phyloP scores from a whole-genome alignment of 2,888 invertebrate species.

The Amblyjoppa proteus region DNA sequence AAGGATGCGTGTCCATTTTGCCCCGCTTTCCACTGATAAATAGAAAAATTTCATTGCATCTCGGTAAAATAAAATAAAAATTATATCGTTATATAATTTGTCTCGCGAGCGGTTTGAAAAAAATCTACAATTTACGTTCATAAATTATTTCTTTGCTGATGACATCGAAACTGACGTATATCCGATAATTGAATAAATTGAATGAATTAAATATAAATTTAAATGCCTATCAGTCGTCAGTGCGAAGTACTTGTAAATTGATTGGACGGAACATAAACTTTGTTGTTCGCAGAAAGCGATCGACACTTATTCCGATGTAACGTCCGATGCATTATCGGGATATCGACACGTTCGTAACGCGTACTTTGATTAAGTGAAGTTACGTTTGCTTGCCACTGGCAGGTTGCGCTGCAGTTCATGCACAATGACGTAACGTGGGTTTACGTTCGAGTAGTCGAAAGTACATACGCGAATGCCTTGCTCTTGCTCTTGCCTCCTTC shows the following conservation, averaged over 20 bases:
- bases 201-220: not conserved
- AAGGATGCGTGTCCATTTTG: too few species aligned
- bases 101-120: not conserved
- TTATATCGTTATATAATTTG: not conserved
- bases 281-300: not conserved
- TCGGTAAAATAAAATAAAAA: not conserved
- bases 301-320: not conserved
- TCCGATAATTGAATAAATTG: not conserved
- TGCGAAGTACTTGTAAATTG: not conserved
- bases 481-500: slow-evolving; percentile 32
- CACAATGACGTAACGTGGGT: slow-evolving; percentile 52
- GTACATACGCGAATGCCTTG: slow-evolving; percentile 53
- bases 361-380: not conserved
- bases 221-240: not conserved
- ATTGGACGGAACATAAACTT: not conserved
- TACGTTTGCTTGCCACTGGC: slow-evolving; percentile 24
- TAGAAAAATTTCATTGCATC: not conserved
- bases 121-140: not conserved
- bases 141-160: too few species aligned
- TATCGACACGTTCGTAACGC: slow-evolving; percentile 9
- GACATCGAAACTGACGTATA: not conserved
- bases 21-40: not conserved
- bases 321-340: not conserved
- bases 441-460: slow-evolving; percentile 52
- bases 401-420: slow-evolving; percentile 22